phyloP scores from a whole-genome alignment of 30 jellyfish, hydroid and myxozoan species.

The Hydra vulgaris region DNA sequence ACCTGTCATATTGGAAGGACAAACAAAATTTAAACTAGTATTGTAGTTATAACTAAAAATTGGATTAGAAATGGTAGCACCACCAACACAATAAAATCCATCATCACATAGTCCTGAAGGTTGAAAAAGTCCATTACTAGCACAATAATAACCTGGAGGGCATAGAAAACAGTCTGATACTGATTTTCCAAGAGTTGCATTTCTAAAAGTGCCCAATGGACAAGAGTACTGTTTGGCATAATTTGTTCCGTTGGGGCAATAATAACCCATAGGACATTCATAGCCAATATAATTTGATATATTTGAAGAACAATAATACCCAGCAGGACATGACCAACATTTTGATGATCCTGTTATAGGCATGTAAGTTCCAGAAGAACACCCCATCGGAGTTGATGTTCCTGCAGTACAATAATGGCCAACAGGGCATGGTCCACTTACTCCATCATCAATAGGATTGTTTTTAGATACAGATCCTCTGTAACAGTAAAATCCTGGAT shows the following conservation, averaged over 20 bases:
- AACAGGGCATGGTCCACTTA: conserved; percentile 90
- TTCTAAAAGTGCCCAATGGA: conserved; percentile 79
- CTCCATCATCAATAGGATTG: conserved; percentile 56
- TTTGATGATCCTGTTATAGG: conserved; percentile 59
- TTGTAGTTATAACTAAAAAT: conserved; percentile 47
- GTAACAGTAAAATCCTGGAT: conserved; percentile 75
- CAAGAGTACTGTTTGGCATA: conserved; percentile 59
- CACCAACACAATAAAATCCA: conserved; percentile 79
- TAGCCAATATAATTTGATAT: conserved; percentile 43
- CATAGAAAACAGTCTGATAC: conserved; percentile 63
- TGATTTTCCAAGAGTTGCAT: conserved; percentile 64
- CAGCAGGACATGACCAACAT: conserved; percentile 53
- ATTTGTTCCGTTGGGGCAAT: conserved; percentile 83
- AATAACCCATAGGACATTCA: conserved; percentile 83
- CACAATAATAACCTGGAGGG: conserved; percentile 69
- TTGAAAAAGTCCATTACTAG: conserved; percentile 47
- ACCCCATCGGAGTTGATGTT: conserved; percentile 71
- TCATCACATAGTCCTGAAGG: conserved; percentile 58
- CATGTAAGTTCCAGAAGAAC: conserved; percentile 83
- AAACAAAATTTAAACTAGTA: conserved; percentile 57
- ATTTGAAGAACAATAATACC: conserved; percentile 85
- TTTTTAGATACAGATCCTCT: conserved; percentile 76
- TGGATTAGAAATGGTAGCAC: conserved; percentile 63
- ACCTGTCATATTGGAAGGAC: conserved; percentile 86
- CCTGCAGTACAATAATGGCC: conserved; percentile 88